These are phyloP conservation scores for Diarsia dahlii DNA, from an alignment of 2,888 invertebrate species.

Conservation along the genomic window DNA sequence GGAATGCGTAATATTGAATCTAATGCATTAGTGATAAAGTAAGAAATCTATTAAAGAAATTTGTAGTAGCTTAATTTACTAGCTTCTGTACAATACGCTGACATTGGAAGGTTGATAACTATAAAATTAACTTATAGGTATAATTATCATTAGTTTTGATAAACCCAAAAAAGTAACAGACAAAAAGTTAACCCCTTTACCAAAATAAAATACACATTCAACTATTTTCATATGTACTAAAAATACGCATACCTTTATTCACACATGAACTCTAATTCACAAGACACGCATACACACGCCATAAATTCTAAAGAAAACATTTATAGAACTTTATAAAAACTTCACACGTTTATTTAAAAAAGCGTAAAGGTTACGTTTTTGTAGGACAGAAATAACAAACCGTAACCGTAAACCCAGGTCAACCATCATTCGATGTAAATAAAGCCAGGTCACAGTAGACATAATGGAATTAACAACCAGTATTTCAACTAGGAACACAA, in stretches of 20 bases:
- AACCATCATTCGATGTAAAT: conserved; percentile 49
- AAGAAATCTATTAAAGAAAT: no score
- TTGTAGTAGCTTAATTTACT: no score
- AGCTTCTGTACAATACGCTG: background rate
- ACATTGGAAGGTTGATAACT: background rate
- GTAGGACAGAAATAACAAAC: conserved; percentile 39
- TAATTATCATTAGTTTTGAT: no score
- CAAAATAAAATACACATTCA: background rate
- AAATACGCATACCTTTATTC: conserved; percentile 12
- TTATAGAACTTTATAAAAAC: conserved; percentile 22
- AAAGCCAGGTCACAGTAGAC: conserved; percentile 15
- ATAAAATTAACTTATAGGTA: no score
- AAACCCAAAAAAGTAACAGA: background rate
- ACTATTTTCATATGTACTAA: conserved; percentile 3
- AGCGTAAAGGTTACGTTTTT: conserved; percentile 21
- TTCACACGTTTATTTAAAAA: conserved; percentile 31
- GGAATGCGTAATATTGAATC: no score
- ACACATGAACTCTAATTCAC: conserved; percentile 11
- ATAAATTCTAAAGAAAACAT: conserved; percentile 42
- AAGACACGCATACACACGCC: conserved; percentile 1
- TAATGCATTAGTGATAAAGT: no score
- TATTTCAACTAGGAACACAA: background rate
- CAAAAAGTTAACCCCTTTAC: background rate
- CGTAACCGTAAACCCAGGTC: conserved; percentile 44
- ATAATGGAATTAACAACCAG: background rate